phyloP scores from a whole-genome alignment of 2,113 vertebrate genomes.

The Cyphomyrus plagiostoma region DNA sequence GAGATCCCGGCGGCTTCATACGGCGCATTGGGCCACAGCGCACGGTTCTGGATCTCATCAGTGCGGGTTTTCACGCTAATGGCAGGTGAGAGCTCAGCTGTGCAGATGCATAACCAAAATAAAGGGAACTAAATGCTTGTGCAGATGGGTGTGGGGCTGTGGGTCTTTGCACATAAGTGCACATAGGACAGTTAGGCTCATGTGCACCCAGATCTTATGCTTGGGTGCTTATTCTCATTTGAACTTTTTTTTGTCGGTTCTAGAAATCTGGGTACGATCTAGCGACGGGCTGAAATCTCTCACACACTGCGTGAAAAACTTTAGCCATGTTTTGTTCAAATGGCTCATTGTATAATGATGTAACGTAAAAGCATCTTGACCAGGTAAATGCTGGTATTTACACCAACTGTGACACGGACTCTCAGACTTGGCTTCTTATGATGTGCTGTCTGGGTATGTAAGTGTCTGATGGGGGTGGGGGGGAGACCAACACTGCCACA shows the following conservation, averaged over 20 bases:
- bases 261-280: not conserved
- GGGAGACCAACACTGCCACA: not conserved
- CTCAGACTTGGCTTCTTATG: not conserved
- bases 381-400: not conserved
- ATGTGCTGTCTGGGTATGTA: not conserved
- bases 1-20: not conserved
- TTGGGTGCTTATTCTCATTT: not conserved
- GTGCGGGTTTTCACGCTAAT: not conserved
- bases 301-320: not conserved
- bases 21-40: no score
- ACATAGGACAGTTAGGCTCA: not conserved
- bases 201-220: not conserved
- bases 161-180: not conserved
- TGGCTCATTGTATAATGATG: not conserved
- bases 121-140: not conserved
- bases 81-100: not conserved
- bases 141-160: not conserved
- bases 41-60: not conserved
- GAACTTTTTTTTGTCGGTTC: not conserved
- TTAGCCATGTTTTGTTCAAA: not conserved
- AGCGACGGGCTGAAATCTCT: not conserved
- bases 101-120: not conserved
- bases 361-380: not conserved
- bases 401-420: not conserved
- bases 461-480: not conserved